A percentile compares a stretch with the other conserved stretches of the same genome.
Conservation (phyloP, 1,140 invertebrate species). For the Papilio aristodemus region DNA sequence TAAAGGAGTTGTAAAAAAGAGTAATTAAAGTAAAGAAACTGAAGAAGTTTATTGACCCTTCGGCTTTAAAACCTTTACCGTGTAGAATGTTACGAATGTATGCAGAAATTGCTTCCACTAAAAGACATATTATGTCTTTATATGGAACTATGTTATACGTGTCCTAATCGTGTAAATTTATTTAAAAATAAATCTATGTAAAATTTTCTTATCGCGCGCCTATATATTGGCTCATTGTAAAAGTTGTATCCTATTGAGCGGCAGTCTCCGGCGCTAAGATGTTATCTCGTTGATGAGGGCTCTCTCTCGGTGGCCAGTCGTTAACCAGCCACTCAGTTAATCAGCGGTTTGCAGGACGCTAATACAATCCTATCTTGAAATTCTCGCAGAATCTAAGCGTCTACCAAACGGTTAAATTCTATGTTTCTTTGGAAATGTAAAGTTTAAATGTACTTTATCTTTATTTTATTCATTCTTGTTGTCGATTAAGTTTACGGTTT, state of each 20-base stretch:
- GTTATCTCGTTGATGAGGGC: slow-evolving; percentile 21
- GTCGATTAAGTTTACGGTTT: too few relatives aligned
- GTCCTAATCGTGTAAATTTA: too few relatives aligned
- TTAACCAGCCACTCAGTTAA: slow-evolving; percentile 19
- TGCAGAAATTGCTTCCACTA: too few relatives aligned
- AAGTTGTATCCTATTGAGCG: slow-evolving; percentile 9
- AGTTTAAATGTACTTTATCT: neutral
- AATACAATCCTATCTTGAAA: slow-evolving; percentile 27
- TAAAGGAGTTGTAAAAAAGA: too few relatives aligned
- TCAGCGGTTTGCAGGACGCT: neutral
- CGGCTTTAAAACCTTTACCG: too few relatives aligned
- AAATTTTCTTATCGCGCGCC: neutral
- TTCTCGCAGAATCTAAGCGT: slow-evolving; percentile 13
- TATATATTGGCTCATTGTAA: neutral
- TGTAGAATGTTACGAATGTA: too few relatives aligned
- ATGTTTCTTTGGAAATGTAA: neutral
- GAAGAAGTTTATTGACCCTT: too few relatives aligned
- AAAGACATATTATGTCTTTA: too few relatives aligned
- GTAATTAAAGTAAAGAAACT: too few relatives aligned
- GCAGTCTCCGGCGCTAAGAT: slow-evolving; percentile 23
- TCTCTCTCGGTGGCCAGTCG: slow-evolving; percentile 19
- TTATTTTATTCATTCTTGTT: slow-evolving; percentile 47
- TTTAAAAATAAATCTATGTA: slow-evolving; percentile 10
- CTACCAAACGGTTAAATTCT: slow-evolving; percentile 8
- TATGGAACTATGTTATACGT: too few relatives aligned